Evolutionary conservation across 2,797 vertebrate genomes (phyloP), one percentile per base, ranked within the genome.

Genomic region (Melanotaenia nigrans): DNA sequence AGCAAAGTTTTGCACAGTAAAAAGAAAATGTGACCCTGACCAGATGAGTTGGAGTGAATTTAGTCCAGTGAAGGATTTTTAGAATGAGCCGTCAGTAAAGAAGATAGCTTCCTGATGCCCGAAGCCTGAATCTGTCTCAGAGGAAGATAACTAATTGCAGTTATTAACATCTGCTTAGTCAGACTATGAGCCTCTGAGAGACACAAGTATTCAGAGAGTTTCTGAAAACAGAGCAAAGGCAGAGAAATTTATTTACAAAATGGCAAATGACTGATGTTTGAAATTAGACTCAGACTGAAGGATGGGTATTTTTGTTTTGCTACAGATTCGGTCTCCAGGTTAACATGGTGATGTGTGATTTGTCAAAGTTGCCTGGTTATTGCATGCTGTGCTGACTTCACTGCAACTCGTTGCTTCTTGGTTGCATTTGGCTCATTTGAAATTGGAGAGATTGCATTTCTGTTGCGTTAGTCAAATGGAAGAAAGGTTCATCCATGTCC

Each of bases 141-240:
- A 78, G 32, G 55, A 61, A 75, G 53, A 32, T 60, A 73, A 60
- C 54, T 63, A 76, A 77, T 65, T 55, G 61, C 12, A 5, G 49
- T 61, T 67, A 51, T 25, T 61, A 68, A 76, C 32, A n/a, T 59
- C 56, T 36, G 30, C 54, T 68, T 55, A 54, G 59, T 30, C 68
- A 51, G 42, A 61, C 71, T n/a, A 58, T 33, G 25, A 77, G 30
- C 18, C 16, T 25, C 5, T 16, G 68, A 79, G 62, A 63, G 35
- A 57, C 6, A 57, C 20, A 33, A 0, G 30, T 64, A 35, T 68
- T 56, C 35, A 24, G 32, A 59, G 24, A 18, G 25, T 1, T 53
- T 9, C 36, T 62, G 14, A 66, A 75, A 38, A 47, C 42, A 65
- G 16, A 10, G 13, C 45, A 22, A 35, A 60, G 53, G 63, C 42